These are phyloP conservation scores for Spizaetus ornatus DNA, from an alignment of 2,113 vertebrate genomes.

Conservation along the genomic window DNA sequence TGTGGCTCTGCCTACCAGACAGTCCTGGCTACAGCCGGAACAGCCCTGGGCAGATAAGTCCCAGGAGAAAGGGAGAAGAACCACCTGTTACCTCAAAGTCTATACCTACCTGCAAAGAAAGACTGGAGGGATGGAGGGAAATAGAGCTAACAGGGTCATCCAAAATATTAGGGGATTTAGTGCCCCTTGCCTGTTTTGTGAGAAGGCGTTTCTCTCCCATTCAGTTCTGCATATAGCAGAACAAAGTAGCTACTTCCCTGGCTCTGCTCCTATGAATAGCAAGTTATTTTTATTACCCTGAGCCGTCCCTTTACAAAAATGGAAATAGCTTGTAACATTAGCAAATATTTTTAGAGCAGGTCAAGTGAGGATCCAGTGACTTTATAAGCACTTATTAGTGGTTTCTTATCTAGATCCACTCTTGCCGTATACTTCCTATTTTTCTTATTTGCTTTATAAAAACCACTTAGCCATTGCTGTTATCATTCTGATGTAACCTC, in stretches of 20 bases:
- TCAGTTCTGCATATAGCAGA: background rate
- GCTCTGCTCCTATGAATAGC: background rate
- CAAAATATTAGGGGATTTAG: background rate
- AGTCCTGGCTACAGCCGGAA: background rate
- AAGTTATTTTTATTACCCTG: constrained; percentile 6
- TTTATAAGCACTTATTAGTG: background rate
- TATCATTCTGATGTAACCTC: background rate
- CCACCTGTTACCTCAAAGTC: background rate
- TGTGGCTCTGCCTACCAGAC: background rate
- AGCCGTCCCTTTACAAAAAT: background rate
- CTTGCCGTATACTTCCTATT: background rate
- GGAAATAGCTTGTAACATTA: constrained; percentile 1
- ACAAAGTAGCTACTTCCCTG: background rate
- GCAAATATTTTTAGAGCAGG: constrained; percentile 27
- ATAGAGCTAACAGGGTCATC: background rate
- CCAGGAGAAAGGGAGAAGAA: background rate
- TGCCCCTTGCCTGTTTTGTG: background rate
- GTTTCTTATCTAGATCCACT: background rate
- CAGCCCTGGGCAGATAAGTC: background rate
- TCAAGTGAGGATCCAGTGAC: background rate
- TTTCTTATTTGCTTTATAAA: background rate
- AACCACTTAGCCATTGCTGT: background rate
- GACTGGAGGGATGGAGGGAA: background rate
- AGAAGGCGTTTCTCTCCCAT: background rate
- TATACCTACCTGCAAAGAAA: background rate